A percentile compares a stretch with the other conserved stretches of the same genome.
Evolutionary conservation across 2,888 invertebrate genomes (phyloP).

Genomic region (Thyatira batis): DNA sequence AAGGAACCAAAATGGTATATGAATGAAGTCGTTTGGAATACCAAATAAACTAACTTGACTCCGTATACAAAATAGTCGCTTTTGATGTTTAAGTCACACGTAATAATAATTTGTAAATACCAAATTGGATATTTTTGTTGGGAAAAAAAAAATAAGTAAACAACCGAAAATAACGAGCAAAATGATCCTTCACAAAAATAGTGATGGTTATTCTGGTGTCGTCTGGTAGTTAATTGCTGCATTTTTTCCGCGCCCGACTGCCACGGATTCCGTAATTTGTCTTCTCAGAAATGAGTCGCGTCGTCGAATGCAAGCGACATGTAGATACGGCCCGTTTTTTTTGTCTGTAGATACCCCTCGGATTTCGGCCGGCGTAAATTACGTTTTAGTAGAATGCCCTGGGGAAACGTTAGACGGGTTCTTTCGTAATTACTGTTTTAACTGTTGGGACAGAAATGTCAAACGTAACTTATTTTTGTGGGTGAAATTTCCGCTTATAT

Average conservation of each 20-base stretch:
- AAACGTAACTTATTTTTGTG: constrained; percentile 70
- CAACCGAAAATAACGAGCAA: constrained; percentile 68
- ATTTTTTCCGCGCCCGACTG: constrained; percentile 74
- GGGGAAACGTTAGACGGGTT: constrained; percentile 78
- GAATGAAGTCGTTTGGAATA: constrained; percentile 46
- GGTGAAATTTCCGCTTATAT: constrained; percentile 51
- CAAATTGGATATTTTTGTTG: constrained; percentile 44
- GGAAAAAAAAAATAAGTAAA: constrained; percentile 62
- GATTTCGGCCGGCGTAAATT: constrained; percentile 76
- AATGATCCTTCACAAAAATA: constrained; percentile 71
- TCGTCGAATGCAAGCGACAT: constrained; percentile 78
- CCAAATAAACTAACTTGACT: constrained; percentile 33
- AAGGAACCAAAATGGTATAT: constrained; percentile 39
- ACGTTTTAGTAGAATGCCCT: constrained; percentile 75
- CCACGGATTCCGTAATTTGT: constrained; percentile 79
- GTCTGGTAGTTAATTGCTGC: constrained; percentile 76
- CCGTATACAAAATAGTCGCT: constrained; percentile 36
- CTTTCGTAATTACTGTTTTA: constrained; percentile 78
- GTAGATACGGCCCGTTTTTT: constrained; percentile 59
- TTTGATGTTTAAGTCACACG: constrained; percentile 46
- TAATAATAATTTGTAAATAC: constrained; percentile 53
- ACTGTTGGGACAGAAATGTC: constrained; percentile 76
- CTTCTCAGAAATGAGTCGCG: constrained; percentile 82
- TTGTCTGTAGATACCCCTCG: constrained; percentile 62
- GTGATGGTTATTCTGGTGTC: constrained; percentile 65